Evolutionary conservation across 30 jellyfish, hydroid and myxozoan species (phyloP), one percentile per base, ranked within the genome.

Genomic region (Aurelia aurita): DNA sequence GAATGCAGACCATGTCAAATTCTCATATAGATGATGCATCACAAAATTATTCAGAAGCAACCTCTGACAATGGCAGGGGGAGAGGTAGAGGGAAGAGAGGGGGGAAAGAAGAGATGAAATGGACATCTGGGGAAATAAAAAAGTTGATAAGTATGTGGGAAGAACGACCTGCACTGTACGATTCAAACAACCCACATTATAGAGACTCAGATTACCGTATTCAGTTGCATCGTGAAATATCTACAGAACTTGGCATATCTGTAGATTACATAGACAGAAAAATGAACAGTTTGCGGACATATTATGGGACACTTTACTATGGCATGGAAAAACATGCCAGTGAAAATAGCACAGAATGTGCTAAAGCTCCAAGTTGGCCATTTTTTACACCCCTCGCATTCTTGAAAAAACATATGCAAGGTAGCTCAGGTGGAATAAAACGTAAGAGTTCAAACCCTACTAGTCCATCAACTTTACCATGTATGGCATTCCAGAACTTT

Each of bases 271-370:
- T 55, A 10, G 67, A 55, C 67, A 55, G 67, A 22, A 55, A 55
- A 55, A 55, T 55, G 67, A 55, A 55, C 67, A 55, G 67, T 22
- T 55, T 55, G 15, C 67, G 67, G 13, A 55, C 67, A 55, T 55
- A 55, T 10, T 55, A 55, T 55, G 67, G 67, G 14, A 55, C 67
- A 10, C 29, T 55, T 3, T 55, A 55, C 29, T 55, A 55, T 55
- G 67, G 67, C 2, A 55, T 55, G 28, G 67, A 55, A 55, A 55
- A 55, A 22, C 7, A 39, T 39, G 51, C 51, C 14, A 39, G 15
- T 39, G 67, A 55, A 22, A 55, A 22, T 55, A 22, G 28, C 29
- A n/a, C 67, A 55, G 67, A 55, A 19, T n/a, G 67, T 55, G 29
- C 67, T 10, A 55, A 22, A 55, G 67, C 29, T 13, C 67, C 67